Base-by-base conservation (phyloP, 2,797 vertebrate species). In the Lepus townsendii region DNA sequence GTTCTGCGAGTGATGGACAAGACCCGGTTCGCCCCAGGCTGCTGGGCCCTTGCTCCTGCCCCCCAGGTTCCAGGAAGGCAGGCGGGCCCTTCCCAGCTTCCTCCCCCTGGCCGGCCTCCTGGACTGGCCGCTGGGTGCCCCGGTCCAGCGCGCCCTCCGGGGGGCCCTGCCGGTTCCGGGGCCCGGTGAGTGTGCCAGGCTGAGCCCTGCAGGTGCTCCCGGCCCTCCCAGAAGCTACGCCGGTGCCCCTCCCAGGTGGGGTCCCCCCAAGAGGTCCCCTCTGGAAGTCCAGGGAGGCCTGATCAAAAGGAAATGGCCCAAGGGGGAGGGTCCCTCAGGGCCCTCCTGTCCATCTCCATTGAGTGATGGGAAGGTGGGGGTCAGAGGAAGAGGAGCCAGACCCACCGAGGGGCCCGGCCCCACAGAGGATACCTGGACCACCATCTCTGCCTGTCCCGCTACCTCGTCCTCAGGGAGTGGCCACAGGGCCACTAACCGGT, bases 31-130 rank as follows among this genome's bases (percentile, higher is more conserved):
- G 52, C 7, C 35, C 24, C 42, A 42, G 72, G 24, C 47, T 10
- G 27, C 16, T 5, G 8, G 47, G 14, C 63, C 0, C 1, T 4
- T 0, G 54, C 63, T 32, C 27, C 7, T 4, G 32, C 4, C 35
- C 35, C 42, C 22, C 11, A 7, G 20, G 24, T 27, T 68, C 77
- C 20, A 7, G 62, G n/a, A 62, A 73, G 66, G 60, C 24, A 22
- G n/a, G 22, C 10, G 24, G 50, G 65, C 50, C 24, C 65, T 77
- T 62, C 47, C 26, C n/a, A n/a, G 52, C 32, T 63, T 52, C 19
- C 30, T 47, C 65, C 54, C 19, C 4, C 16, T 30, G 30, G 3
- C 68, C 12, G 57, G 42, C 32, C 65, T 68, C 71, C 80, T 19
- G 26, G 17, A 47, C 57, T 42, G 19, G 30, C 57, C 50, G 2